A percentile compares a stretch with the other conserved stretches of the same genome.
phyloP scores from a whole-genome alignment of 1,140 invertebrate species.

The Dermatophagoides farinae region DNA sequence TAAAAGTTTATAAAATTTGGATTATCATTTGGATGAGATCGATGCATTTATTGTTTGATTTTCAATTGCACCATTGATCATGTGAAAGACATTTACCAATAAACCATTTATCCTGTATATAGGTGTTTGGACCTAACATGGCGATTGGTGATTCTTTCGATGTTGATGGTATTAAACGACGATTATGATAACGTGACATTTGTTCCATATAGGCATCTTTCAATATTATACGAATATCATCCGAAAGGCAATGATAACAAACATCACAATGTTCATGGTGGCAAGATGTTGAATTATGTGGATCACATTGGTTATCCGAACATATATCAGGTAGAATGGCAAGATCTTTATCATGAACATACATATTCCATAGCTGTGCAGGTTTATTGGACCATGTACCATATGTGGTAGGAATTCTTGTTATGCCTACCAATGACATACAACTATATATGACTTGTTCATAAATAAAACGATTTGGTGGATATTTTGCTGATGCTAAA shows the following conservation, averaged over 20 bases:
- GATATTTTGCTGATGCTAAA: slow-evolving; percentile 75
- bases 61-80: slow-evolving; percentile 39
- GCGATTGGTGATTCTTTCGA: slow-evolving; percentile 23
- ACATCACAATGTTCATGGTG: slow-evolving; percentile 47
- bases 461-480: slow-evolving; percentile 64
- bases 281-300: slow-evolving; percentile 24
- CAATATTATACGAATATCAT: slow-evolving; percentile 36
- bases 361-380: slow-evolving; percentile 31
- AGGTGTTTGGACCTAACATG: slow-evolving; percentile 34
- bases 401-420: slow-evolving; percentile 27
- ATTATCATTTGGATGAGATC: no score
- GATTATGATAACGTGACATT: slow-evolving; percentile 35
- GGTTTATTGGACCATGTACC: slow-evolving; percentile 9
- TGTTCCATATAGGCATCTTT: slow-evolving; percentile 53
- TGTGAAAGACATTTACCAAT: slow-evolving; percentile 57
- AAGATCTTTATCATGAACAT: slow-evolving; percentile 55
- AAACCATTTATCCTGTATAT: slow-evolving; percentile 51
- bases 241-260: slow-evolving; percentile 52
- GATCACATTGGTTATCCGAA: slow-evolving; percentile 31
- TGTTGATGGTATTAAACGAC: slow-evolving; percentile 25
- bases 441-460: slow-evolving; percentile 78
- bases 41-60: no score
- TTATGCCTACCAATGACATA: slow-evolving; percentile 57
- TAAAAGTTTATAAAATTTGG: no score
- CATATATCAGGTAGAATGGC: slow-evolving; percentile 52